Conservation (phyloP, 2,113 vertebrate species). For the Phalacrocorax brasilianus region DNA sequence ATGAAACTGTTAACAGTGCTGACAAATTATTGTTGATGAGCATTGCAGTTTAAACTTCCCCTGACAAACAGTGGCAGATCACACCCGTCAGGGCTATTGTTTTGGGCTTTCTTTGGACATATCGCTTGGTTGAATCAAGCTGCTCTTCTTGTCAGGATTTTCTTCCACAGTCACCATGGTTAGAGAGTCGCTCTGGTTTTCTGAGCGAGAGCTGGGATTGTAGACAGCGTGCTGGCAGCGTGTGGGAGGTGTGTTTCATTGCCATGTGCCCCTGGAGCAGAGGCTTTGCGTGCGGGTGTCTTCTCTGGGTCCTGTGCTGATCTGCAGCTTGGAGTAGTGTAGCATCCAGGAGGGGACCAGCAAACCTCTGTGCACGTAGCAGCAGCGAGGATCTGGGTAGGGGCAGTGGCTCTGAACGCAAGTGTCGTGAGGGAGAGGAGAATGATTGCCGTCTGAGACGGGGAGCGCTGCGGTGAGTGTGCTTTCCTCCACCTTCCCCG, state of each 20-base stretch:
- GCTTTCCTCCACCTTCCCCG: neutral
- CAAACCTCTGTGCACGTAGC: fast-evolving
- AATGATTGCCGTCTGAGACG: neutral
- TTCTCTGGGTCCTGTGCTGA: neutral
- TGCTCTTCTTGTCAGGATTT: neutral
- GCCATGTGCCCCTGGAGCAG: constrained; percentile 38
- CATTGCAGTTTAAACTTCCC: neutral
- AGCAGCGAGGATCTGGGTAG: neutral
- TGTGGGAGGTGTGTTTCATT: constrained; percentile 20
- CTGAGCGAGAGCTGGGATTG: neutral
- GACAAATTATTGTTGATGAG: neutral
- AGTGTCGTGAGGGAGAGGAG: neutral
- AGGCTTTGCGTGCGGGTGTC: neutral
- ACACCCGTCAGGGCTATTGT: neutral
- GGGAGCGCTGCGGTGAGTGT: neutral
- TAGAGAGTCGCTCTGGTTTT: neutral
- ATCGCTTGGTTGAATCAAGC: neutral
- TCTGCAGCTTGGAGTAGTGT: neutral
- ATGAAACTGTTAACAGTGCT: constrained; percentile 27
- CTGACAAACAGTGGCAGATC: neutral
- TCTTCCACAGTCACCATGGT: neutral
- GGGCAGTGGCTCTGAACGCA: neutral
- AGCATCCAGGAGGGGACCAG: neutral
- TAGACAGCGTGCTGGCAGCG: constrained; percentile 1
- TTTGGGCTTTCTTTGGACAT: neutral